Conservation (phyloP, 2,888 invertebrate species). For the Drosophila vallismaia region DNA sequence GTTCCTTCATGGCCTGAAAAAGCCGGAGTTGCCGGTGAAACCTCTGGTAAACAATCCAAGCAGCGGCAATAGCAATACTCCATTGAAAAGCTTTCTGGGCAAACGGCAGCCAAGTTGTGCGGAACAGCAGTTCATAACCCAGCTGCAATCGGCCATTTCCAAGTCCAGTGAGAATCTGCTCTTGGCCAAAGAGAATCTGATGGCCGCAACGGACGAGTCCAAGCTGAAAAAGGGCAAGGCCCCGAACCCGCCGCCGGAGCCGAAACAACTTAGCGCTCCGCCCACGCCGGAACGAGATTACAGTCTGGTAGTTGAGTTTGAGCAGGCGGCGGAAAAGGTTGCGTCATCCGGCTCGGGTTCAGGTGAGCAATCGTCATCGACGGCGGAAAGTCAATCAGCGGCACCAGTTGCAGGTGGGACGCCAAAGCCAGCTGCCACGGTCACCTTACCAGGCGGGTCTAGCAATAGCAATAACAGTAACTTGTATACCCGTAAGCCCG, state of each 20-base stretch:
- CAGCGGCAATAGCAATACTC: slow-evolving; percentile 75
- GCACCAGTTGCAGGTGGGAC: slow-evolving; percentile 4
- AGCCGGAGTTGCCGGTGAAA: slow-evolving; percentile 90
- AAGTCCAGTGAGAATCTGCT: slow-evolving; percentile 77
- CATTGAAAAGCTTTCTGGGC: slow-evolving; percentile 85
- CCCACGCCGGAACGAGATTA: slow-evolving; percentile 82
- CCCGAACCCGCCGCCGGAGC: slow-evolving; percentile 87
- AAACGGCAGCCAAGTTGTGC: slow-evolving; percentile 84
- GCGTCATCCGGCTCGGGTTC: slow-evolving; percentile 13
- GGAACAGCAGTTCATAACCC: slow-evolving; percentile 85
- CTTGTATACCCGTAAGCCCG: slow-evolving; percentile 80
- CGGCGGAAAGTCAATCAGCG: slow-evolving; percentile 13
- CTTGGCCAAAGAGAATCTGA: slow-evolving; percentile 53
- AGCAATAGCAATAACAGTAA: slow-evolving; percentile 37
- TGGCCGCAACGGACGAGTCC: slow-evolving; percentile 60
- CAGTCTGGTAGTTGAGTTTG: slow-evolving; percentile 77
- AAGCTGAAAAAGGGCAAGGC: slow-evolving; percentile 89
- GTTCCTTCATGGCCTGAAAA: slow-evolving; percentile 89
- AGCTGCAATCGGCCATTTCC: slow-evolving; percentile 85
- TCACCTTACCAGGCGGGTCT: not conserved
- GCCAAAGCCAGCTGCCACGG: slow-evolving; percentile 28
- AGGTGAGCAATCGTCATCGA: slow-evolving; percentile 20
- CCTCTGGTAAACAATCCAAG: slow-evolving; percentile 84
- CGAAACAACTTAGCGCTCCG: slow-evolving; percentile 77
- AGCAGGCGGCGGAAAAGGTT: slow-evolving; percentile 51